Percentiles rank a stretch among this genome's conserved stretches.
Evolutionary conservation across 2,113 vertebrate genomes (phyloP).

Genomic region (Scartelaos histophorus): DNA sequence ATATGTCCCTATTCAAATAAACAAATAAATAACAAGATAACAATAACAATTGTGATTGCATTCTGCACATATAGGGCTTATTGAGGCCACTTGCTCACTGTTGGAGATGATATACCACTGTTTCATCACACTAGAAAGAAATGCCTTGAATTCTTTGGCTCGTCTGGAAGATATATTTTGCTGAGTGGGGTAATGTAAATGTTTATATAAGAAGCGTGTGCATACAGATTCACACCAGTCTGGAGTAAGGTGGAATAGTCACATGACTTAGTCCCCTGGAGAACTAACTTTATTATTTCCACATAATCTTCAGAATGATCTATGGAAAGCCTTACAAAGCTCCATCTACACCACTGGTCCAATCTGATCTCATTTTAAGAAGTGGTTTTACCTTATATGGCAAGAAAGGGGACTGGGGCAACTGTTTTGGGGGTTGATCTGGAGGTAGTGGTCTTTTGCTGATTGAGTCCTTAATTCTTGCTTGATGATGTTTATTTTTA

Average conservation of each 20-base stretch:
- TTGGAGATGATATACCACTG: slow-evolving; percentile 45
- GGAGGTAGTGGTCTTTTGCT: neutral
- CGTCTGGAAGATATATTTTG: slow-evolving; percentile 57
- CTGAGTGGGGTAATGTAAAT: slow-evolving; percentile 67
- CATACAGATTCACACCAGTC: slow-evolving; percentile 26
- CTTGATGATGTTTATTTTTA: neutral
- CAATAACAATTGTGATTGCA: neutral
- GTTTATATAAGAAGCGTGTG: slow-evolving; percentile 53
- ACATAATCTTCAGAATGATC: neutral
- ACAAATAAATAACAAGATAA: neutral
- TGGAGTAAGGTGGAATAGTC: slow-evolving; percentile 5
- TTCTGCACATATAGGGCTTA: slow-evolving; percentile 58
- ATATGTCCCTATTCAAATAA: no score
- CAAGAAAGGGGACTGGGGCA: neutral
- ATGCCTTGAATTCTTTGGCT: slow-evolving; percentile 53
- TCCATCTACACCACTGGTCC: neutral
- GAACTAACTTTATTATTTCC: slow-evolving; percentile 20
- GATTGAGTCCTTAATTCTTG: neutral
- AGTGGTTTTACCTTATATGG: slow-evolving; percentile 15
- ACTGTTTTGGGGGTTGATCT: neutral
- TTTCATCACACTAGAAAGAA: slow-evolving; percentile 56
- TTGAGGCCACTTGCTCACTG: slow-evolving; percentile 39
- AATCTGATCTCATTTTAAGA: neutral
- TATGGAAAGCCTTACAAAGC: neutral
- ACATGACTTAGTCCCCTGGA: slow-evolving; percentile 14